phyloP scores from a whole-genome alignment of 2,888 invertebrate genomes.

The Andrena bucephala region DNA sequence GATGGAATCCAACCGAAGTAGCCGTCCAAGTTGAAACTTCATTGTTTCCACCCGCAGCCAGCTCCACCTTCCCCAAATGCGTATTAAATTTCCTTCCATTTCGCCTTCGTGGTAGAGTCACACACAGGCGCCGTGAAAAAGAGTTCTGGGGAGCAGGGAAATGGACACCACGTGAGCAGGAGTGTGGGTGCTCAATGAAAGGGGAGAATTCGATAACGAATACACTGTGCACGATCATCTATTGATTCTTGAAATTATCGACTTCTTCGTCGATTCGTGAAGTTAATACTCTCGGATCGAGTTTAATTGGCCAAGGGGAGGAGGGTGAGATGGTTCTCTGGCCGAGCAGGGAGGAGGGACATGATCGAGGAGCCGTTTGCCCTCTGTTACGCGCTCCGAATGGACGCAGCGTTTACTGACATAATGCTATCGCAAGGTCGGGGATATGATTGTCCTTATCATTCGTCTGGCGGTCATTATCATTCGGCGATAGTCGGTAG shows the following conservation, averaged over 20 bases:
- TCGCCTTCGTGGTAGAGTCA: constrained; percentile 10
- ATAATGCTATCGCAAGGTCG: background rate
- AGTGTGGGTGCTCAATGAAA: background rate
- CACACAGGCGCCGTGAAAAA: background rate
- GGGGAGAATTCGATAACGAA: constrained; percentile 7
- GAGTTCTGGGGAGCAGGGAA: background rate
- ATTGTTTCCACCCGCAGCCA: constrained; percentile 47
- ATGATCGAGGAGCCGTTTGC: constrained; percentile 6
- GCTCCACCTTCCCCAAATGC: constrained; percentile 41
- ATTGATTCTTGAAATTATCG: constrained; percentile 2
- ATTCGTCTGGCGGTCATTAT: background rate
- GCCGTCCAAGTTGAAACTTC: constrained; percentile 54
- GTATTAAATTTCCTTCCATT: constrained; percentile 67
- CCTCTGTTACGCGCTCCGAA: background rate
- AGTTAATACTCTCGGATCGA: constrained; percentile 24
- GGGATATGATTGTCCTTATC: background rate
- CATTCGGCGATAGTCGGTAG: constrained; percentile 10
- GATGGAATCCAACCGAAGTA: constrained; percentile 43
- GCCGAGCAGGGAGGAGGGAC: background rate
- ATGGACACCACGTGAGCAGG: constrained; percentile 3
- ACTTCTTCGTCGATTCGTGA: constrained; percentile 1
- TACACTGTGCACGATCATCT: background rate
- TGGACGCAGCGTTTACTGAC: background rate
- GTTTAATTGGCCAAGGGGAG: constrained; percentile 21
- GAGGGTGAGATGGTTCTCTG: background rate